A percentile compares a stretch with the other conserved stretches of the same genome.
Evolutionary conservation across 2,797 vertebrate genomes (phyloP).

Genomic region (Xerus rutilus): DNA sequence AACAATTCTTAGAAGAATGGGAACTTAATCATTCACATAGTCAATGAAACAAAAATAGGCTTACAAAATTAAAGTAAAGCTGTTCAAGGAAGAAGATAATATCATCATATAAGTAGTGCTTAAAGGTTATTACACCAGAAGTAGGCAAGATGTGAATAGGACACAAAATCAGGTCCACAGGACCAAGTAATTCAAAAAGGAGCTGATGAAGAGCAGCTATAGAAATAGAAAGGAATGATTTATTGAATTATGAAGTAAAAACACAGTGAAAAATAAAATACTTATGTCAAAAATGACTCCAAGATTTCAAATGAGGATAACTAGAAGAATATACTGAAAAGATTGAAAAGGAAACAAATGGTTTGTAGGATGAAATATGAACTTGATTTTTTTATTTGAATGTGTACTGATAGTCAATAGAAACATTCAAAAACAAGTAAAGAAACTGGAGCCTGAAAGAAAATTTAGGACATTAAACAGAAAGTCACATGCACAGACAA

Average conservation of each 20-base stretch:
- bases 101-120: not conserved
- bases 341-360: not conserved
- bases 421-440: constrained; percentile 1
- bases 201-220: not conserved
- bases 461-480: not conserved
- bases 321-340: not conserved
- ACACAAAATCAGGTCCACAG: not conserved
- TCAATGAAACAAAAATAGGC: not conserved
- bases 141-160: not conserved
- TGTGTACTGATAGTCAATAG: not conserved
- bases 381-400: not conserved
- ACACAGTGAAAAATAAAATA: not conserved
- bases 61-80: constrained; percentile 47
- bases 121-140: not conserved
- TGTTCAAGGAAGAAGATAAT: not conserved
- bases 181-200: not conserved
- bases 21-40: not conserved
- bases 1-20: not conserved
- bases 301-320: not conserved
- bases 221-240: not conserved
- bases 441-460: not conserved
- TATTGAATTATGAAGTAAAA: not conserved
- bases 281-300: not conserved
- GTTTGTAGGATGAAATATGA: not conserved
- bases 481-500: not conserved